phyloP scores from a whole-genome alignment of 2,113 vertebrate genomes.

The Recurvirostra avosetta region DNA sequence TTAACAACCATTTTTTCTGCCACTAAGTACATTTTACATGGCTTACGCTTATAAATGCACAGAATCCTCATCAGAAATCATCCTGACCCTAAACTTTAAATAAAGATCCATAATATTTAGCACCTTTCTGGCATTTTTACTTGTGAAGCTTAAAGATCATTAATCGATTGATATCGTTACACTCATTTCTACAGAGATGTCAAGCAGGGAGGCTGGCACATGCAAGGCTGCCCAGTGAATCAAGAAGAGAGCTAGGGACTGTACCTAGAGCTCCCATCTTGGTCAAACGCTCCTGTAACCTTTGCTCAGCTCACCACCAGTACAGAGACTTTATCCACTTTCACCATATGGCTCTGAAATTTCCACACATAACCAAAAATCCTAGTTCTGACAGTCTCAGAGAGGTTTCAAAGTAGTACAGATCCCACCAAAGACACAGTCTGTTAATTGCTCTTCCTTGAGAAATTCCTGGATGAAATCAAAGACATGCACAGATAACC shows the following conservation, averaged over 20 bases:
- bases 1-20: constrained; percentile 13
- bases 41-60: not conserved
- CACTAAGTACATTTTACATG: not conserved
- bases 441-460: not conserved
- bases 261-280: not conserved
- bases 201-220: not conserved
- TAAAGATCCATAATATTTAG: not conserved
- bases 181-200: not conserved
- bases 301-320: not conserved
- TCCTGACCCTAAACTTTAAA: constrained; percentile 11
- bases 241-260: not conserved
- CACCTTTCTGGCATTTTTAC: not conserved
- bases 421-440: not conserved
- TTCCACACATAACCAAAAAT: not conserved
- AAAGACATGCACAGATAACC: not conserved
- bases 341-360: not conserved
- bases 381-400: not conserved
- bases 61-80: not conserved
- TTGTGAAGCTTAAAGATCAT: not conserved
- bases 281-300: not conserved
- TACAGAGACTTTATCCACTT: not conserved
- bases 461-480: not conserved
- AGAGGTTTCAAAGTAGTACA: not conserved
- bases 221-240: not conserved
- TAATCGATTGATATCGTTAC: fast-evolving